Evolutionary conservation across 2,113 vertebrate genomes (phyloP), one percentile per base, ranked within the genome.

Genomic region (Xyliphius kryptos): DNA sequence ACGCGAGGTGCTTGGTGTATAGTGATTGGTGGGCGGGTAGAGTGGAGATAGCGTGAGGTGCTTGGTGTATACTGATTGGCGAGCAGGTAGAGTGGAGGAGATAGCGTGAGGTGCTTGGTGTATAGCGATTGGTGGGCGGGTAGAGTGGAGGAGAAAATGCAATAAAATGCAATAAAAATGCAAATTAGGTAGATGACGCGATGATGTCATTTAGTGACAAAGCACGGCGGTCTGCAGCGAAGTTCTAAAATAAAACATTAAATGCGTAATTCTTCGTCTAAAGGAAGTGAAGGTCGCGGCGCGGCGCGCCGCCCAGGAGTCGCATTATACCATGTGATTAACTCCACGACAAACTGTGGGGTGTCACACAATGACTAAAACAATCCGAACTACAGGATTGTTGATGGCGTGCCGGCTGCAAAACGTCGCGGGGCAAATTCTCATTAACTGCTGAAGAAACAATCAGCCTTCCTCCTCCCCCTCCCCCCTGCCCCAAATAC

Each of bases 351-450:
- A 65, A 71, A 68, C 56, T 15, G 53, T 68, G 26, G 61, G 52
- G 48, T 63, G 63, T 59, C 65, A 68, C 47, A 58, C n/a, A 66
- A 41, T 62, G 20, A 65, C 65, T 57, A 61, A 65, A 68, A 57
- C 65, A 62, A 61, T 61, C 63, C 38, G 71, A 51, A 65, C 48
- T 61, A 66, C 61, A 74, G 67, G 71, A 57, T 58, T 36, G 32
- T 49, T 59, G 32, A 68, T 48, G 20, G 44, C 44, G 41, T 11
- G 36, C 50, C 13, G 51, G 56, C 47, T 57, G 66, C 68, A 56
- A n/a, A 70, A 65, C 62, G 52, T 65, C 47, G 50, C 19, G 49
- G 52, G 61, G 48, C 61, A 61, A 53, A 61, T 53, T 57, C 65
- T 68, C 56, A 66, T 74, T 67, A 70, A 52, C 43, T 19, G 38